Base-by-base conservation (phyloP, 2,797 vertebrate species). In the Protosalanx chinensis region DNA sequence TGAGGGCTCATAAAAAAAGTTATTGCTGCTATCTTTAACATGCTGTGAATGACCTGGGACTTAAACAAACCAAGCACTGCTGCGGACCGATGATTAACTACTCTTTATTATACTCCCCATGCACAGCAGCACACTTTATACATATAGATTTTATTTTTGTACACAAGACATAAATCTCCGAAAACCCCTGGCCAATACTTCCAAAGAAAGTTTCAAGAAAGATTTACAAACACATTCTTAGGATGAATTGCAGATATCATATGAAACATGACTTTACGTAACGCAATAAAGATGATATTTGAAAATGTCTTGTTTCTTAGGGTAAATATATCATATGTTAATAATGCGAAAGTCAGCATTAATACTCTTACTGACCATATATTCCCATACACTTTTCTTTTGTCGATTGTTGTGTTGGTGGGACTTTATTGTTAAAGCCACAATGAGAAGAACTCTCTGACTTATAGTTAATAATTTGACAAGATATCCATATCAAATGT, bases 1-100 rank as follows among this genome's bases (percentile, higher is more conserved):
- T 85, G 74, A 83, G 82, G 78, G 88, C 88, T 82, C 90, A 90
- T 91, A 92, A 92, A 91, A 91, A 91, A 5, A 27, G 84, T 91
- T 91, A 92, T 90, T 90, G 87, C 81, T 87, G 85, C 88, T 91
- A 88, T 91, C 89, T 91, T 89, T 87, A 91, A 89, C 88, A 86
- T 82, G 81, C 85, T 89, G 87, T 80, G 86, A 92, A 90, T 81
- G 72, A 84, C 80, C 83, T 71, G 56, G 86, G 88, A 72, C 83
- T 89, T 92, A 90, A 89, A 92, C 88, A 92, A 92, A 92, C 92
- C 87, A 87, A 86, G 82, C 76, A 77, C 89, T 88, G 84, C 76
- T 69, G 80, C 71, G 72, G 82, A 89, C 90, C 86, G 88, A 88
- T 90, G 81, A 93, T 94, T 93, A 93, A 91, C 84, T 82, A 88